These are phyloP conservation scores for Chaetodon trifasciatus DNA, from an alignment of 2,797 vertebrate genomes.

Conservation along the genomic window DNA sequence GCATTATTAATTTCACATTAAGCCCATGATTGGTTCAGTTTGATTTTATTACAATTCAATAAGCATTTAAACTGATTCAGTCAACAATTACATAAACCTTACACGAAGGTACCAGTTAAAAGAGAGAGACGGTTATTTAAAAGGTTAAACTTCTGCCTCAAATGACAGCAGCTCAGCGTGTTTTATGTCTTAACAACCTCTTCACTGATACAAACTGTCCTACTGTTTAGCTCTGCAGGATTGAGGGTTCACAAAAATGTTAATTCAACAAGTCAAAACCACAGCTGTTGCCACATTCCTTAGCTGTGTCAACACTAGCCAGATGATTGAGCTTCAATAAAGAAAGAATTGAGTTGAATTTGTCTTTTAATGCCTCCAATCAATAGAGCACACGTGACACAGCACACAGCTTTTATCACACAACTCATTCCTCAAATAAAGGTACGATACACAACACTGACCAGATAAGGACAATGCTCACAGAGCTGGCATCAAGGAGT, in stretches of 20 bases:
- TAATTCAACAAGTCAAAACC: not conserved
- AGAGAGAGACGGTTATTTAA: not conserved
- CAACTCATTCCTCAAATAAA: constrained; percentile 7
- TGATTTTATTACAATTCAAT: constrained; percentile 15
- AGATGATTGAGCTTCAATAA: not conserved
- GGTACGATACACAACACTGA: constrained; percentile 7
- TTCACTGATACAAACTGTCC: not conserved
- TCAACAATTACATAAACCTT: constrained; percentile 16
- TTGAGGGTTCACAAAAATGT: constrained; percentile 9
- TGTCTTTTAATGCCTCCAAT: not conserved
- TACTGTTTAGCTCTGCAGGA: not conserved
- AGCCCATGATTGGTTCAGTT: constrained; percentile 3
- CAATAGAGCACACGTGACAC: not conserved
- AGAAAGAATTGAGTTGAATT: constrained; percentile 18
- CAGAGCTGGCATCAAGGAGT: constrained; percentile 5
- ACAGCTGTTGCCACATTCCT: constrained; percentile 2
- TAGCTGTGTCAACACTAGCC: not conserved
- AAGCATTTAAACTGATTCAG: constrained; percentile 15
- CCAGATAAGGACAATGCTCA: not conserved
- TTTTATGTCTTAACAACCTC: not conserved
- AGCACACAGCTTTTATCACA: not conserved
- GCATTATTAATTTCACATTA: constrained; percentile 40
- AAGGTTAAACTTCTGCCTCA: not conserved
- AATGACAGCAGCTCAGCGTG: constrained; percentile 5
- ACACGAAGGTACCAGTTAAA: not conserved